phyloP scores from a whole-genome alignment of 2,113 vertebrate genomes.

The Opisthocomus hoazin region DNA sequence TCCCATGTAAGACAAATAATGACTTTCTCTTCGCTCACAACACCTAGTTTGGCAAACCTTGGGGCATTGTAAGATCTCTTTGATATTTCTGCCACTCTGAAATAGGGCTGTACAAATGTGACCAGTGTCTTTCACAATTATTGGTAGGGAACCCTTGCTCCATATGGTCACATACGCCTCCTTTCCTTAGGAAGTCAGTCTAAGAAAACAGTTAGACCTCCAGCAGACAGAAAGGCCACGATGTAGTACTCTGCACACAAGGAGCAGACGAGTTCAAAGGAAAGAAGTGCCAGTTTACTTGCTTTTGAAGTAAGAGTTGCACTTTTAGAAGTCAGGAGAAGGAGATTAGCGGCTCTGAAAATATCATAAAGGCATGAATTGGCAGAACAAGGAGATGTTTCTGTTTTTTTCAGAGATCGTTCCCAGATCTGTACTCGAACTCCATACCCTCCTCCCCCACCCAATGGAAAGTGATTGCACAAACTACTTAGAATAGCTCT shows the following conservation, averaged over 20 bases:
- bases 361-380: background rate
- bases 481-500: background rate
- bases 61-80: background rate
- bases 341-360: background rate
- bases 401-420: background rate
- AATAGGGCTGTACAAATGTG: background rate
- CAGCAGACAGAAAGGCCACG: background rate
- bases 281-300: background rate
- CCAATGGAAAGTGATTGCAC: background rate
- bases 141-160: background rate
- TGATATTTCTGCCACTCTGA: background rate
- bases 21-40: background rate
- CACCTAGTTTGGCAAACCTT: background rate
- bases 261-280: background rate
- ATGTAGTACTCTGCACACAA: too few relatives aligned
- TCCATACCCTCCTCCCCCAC: accelerated
- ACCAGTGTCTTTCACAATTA: background rate
- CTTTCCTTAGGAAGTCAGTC: background rate
- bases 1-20: background rate
- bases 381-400: background rate
- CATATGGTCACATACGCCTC: background rate
- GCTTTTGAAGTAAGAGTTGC: background rate
- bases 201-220: background rate
- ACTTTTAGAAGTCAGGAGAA: background rate
- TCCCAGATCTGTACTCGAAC: background rate